A percentile compares a stretch with the other conserved stretches of the same genome.
These are phyloP conservation scores for Brachyalestes nurse DNA, from an alignment of 2,797 vertebrate species.

Conservation along the genomic window DNA sequence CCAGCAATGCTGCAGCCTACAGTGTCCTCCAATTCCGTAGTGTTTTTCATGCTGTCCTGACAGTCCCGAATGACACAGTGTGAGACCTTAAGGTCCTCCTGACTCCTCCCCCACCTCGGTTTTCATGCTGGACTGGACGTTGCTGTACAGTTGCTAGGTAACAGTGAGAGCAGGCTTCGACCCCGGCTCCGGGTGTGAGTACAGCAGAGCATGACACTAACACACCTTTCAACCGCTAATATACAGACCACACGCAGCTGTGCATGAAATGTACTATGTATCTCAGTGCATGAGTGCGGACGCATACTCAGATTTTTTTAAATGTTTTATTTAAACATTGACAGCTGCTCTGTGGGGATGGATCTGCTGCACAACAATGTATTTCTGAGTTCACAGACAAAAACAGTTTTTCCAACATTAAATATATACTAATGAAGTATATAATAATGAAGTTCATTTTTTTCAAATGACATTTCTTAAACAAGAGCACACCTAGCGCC, in stretches of 20 bases:
- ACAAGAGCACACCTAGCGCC: too few species aligned
- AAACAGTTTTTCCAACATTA: too few species aligned
- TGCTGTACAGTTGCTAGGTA: slow-evolving; percentile 57
- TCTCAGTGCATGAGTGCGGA: background rate
- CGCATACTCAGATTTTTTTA: background rate
- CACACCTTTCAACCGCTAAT: background rate
- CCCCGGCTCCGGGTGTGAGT: slow-evolving; percentile 36
- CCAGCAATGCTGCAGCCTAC: background rate
- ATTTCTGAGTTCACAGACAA: too few species aligned
- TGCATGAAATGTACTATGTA: background rate
- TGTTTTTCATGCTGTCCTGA: background rate
- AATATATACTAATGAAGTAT: too few species aligned
- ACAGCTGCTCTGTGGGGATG: background rate
- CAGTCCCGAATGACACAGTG: background rate
- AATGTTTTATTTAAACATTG: too few species aligned
- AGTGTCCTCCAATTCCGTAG: background rate
- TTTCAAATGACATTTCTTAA: too few species aligned
- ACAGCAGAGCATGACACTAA: slow-evolving; percentile 35
- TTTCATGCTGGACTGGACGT: slow-evolving; percentile 26
- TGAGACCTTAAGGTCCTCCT: slow-evolving; percentile 3
- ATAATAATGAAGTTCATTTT: too few species aligned
- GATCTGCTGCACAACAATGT: too few species aligned
- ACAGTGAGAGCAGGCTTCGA: slow-evolving; percentile 42
- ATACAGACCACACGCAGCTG: slow-evolving; percentile 6
- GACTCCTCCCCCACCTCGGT: slow-evolving; percentile 20